Percentiles rank a stretch among this genome's conserved stretches.
Evolutionary conservation across 2,888 invertebrate genomes (phyloP).

Genomic region (Chrysina gloriosa): DNA sequence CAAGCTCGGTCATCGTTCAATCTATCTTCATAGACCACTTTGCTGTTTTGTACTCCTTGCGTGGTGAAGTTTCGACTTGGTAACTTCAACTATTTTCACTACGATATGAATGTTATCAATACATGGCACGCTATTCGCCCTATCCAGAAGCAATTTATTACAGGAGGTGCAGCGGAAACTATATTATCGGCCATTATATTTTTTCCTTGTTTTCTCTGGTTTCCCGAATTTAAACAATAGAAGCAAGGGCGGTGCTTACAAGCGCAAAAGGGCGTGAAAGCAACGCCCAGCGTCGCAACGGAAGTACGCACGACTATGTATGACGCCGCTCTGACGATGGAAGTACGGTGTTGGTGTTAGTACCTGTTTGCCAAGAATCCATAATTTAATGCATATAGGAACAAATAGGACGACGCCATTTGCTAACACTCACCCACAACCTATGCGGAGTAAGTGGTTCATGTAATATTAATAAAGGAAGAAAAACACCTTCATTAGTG

Average conservation of each 20-base stretch:
- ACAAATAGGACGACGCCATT: constrained; percentile 33
- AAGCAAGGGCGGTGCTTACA: constrained; percentile 40
- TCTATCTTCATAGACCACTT: too few relatives aligned
- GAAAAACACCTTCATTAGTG: constrained; percentile 17
- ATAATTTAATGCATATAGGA: constrained; percentile 19
- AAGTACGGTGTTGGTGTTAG: background rate
- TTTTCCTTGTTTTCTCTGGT: constrained; percentile 18
- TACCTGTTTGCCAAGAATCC: constrained; percentile 5
- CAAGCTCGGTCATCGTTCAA: too few relatives aligned
- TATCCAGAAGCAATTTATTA: constrained; percentile 51
- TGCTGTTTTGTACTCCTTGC: too few relatives aligned
- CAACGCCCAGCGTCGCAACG: constrained; percentile 54
- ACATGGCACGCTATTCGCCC: constrained; percentile 50
- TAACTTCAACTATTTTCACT: too few relatives aligned
- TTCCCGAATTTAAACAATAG: constrained; percentile 41
- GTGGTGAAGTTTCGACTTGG: too few relatives aligned
- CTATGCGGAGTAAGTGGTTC: background rate
- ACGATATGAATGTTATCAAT: constrained; percentile 5
- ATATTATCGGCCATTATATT: constrained; percentile 36
- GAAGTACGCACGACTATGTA: constrained; percentile 56
- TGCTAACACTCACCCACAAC: constrained; percentile 8
- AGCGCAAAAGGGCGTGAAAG: constrained; percentile 49
- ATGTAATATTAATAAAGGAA: constrained; percentile 36
- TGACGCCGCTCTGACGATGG: constrained; percentile 48
- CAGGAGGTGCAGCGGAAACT: constrained; percentile 10